A percentile compares a stretch with the other conserved stretches of the same genome.
phyloP scores from a whole-genome alignment of 1,140 invertebrate genomes.

The Heliconius nattereri region DNA sequence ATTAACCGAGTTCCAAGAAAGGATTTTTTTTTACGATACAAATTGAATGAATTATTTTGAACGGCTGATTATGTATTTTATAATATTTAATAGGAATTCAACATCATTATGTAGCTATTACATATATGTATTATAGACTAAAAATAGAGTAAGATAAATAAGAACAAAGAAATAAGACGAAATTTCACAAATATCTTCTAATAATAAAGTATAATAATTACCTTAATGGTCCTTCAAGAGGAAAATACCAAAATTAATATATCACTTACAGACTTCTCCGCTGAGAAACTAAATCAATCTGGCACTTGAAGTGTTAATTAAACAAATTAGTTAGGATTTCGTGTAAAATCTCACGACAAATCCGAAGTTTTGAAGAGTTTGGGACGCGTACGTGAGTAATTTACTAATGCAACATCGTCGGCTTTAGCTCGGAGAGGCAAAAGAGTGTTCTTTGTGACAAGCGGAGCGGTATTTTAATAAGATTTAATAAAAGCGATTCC shows the following conservation, averaged over 20 bases:
- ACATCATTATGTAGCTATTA: no score
- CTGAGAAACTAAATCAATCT: conserved; percentile 43
- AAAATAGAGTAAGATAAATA: background rate
- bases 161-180: background rate
- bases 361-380: conserved; percentile 67
- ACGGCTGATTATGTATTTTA: no score
- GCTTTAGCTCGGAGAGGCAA: conserved; percentile 53
- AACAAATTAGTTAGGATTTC: conserved; percentile 67
- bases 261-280: conserved; percentile 9
- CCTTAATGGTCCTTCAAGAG: background rate
- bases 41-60: no score
- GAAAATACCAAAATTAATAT: background rate
- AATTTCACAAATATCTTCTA: no score
- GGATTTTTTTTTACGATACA: no score
- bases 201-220: no score
- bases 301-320: conserved; percentile 54
- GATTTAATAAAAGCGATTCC: background rate
- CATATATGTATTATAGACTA: no score
- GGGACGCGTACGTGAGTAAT: conserved; percentile 71
- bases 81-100: no score
- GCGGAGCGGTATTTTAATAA: conserved; percentile 25
- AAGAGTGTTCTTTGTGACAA: conserved; percentile 11
- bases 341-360: conserved; percentile 69
- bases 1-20: no score
- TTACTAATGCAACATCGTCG: conserved; percentile 70